These are phyloP conservation scores for Cantharis rufa DNA, from an alignment of 2,888 invertebrate species.

Conservation along the genomic window DNA sequence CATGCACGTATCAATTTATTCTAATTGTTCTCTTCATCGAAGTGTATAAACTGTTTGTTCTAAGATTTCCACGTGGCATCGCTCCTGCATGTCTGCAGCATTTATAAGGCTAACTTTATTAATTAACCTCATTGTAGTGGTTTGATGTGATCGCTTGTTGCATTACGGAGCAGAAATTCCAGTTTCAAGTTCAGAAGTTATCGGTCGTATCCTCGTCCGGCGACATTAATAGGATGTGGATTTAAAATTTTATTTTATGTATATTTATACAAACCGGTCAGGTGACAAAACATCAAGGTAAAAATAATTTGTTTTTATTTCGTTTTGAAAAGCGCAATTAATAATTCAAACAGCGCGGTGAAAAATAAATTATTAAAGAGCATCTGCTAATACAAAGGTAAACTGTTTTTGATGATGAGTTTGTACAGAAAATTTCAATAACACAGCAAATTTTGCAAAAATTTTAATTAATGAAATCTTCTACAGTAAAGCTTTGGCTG, in stretches of 20 bases:
- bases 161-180: too few species aligned
- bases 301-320: background rate
- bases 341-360: background rate
- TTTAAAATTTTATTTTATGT: too few species aligned
- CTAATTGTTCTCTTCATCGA: background rate
- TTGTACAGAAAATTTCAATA: background rate
- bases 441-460: constrained; percentile 18
- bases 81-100: background rate
- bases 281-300: too few species aligned
- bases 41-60: background rate
- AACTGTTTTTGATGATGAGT: background rate
- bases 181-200: too few species aligned
- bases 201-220: too few species aligned
- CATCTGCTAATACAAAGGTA: background rate
- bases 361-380: background rate
- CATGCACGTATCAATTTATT: background rate
- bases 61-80: background rate
- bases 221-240: too few species aligned
- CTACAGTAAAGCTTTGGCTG: constrained; percentile 21
- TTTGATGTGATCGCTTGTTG: too few species aligned
- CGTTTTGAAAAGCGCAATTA: background rate
- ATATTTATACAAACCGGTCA: too few species aligned
- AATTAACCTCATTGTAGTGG: background rate
- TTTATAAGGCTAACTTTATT: background rate
- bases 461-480: constrained; percentile 39